Base-by-base conservation (phyloP, 2,888 invertebrate species). In the Ichneumoninae sp. region DNA sequence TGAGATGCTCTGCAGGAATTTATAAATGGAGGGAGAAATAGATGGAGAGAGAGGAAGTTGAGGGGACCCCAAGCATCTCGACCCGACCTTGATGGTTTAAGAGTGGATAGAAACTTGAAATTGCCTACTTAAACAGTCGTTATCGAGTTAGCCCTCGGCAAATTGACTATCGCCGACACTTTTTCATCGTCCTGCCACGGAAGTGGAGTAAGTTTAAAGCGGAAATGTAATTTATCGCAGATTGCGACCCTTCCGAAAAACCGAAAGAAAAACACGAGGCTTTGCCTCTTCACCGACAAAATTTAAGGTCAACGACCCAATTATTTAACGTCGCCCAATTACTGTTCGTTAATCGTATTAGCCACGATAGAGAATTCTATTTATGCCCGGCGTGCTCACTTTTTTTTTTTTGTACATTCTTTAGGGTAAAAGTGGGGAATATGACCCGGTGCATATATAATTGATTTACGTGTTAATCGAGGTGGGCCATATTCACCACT, bases 121-220 rank as follows among this genome's bases (percentile, higher is more conserved):
- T 81, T 81, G 81, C 75, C 81, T 69, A 75, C 75, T 81, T 75
- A 63, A 69, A 30, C 60, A 69, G 75, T 63, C 54, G n/a, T 50
- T 69, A 81, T 81, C 26, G 81, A 75, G 69, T 81, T 75, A 70
- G 16, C 30, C 30, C 33, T 66, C 50, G 10, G 52, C 50, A 44
- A 50, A 70, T 44, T 60, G 47, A 70, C 60, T 63, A 63, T 63
- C 60, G 33, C n/a, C 22, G 60, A 16, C 30, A 30, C 30, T 16
- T 13, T 63, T 63, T 63, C 6, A 63, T 63, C 26, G 30, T 6
- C 30, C 60, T 13, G 60, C 60, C 60, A 63, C 60, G 16, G 16
- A 16, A 33, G 33, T n/a, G 10, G 33, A 13, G 33, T 30, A 63
- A 63, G 16, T 30, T 63, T 7, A 63, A 63, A 16, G 33, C 60